Percentiles rank a stretch among this genome's conserved stretches.
phyloP scores from a whole-genome alignment of 2,797 vertebrate genomes.

The Simalia tracyae region DNA sequence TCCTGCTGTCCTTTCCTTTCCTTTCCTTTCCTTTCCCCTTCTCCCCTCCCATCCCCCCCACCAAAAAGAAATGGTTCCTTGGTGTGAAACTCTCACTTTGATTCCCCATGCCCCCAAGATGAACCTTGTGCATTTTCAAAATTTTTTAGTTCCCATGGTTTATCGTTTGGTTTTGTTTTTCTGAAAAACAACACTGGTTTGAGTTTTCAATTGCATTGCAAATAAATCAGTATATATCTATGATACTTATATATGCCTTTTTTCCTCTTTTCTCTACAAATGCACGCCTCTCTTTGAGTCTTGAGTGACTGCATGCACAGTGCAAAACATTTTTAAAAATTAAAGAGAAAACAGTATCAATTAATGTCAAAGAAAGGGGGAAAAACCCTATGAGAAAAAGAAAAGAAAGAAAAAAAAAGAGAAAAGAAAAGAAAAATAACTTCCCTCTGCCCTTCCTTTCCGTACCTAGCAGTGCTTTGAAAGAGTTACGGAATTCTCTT shows the following conservation, averaged over 20 bases:
- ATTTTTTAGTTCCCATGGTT: constrained; percentile 71
- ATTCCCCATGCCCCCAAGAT: constrained; percentile 60
- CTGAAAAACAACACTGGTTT: constrained; percentile 80
- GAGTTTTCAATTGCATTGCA: constrained; percentile 94
- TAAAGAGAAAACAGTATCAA: constrained; percentile 21
- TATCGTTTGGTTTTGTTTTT: constrained; percentile 55
- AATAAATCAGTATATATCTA: constrained; percentile 46
- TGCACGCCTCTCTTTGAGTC: constrained; percentile 97
- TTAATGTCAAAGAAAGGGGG: constrained; percentile 49
- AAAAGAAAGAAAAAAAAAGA: constrained; percentile 59
- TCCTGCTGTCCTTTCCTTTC: constrained; percentile 51
- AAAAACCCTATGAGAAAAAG: constrained; percentile 47
- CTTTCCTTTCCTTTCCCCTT: no score
- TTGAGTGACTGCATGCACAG: constrained; percentile 97
- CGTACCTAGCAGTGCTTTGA: constrained; percentile 62
- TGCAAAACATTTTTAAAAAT: constrained; percentile 75
- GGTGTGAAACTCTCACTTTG: constrained; percentile 82
- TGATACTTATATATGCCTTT: constrained; percentile 72
- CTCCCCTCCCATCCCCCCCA: not conserved
- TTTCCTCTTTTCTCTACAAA: constrained; percentile 86
- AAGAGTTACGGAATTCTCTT: constrained; percentile 68
- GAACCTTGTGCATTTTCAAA: constrained; percentile 76
- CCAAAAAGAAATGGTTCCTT: constrained; percentile 71
- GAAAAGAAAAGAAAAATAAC: constrained; percentile 47
- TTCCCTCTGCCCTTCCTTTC: constrained; percentile 48